A percentile compares a stretch with the other conserved stretches of the same genome.
These are phyloP conservation scores for Falco concolor DNA, from an alignment of 2,797 vertebrate species.

Conservation along the genomic window DNA sequence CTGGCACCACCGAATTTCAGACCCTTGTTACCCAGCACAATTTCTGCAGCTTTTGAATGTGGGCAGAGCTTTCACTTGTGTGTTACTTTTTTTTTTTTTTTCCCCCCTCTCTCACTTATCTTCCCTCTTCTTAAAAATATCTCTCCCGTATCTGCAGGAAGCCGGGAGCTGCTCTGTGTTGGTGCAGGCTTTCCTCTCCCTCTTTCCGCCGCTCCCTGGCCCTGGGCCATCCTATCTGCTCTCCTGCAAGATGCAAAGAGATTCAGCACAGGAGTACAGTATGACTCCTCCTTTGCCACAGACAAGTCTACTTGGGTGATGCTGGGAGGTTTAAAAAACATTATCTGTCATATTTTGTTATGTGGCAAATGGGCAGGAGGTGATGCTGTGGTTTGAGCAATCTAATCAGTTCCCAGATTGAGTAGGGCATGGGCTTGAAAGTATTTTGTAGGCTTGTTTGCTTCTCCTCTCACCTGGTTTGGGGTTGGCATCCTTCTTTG, in stretches of 20 bases:
- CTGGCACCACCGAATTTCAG: rapidly evolving
- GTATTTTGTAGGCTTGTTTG: neutral
- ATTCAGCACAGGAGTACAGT: rapidly evolving
- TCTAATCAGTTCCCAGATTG: neutral
- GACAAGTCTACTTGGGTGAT: neutral
- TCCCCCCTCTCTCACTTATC: neutral
- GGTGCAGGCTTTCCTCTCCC: neutral
- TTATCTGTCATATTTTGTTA: neutral
- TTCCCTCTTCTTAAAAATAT: neutral
- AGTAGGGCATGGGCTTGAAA: neutral
- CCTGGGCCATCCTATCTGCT: neutral
- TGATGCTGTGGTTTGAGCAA: neutral
- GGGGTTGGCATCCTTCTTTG: neutral
- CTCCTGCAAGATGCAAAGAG: neutral
- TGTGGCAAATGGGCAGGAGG: neutral
- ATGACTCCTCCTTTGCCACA: neutral
- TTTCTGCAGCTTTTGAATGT: neutral
- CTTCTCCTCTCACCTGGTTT: neutral
- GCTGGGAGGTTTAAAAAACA: neutral
- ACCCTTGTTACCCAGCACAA: neutral
- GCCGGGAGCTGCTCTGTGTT: neutral
- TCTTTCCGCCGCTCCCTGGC: neutral
- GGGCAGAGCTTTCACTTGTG: neutral
- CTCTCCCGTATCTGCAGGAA: neutral
- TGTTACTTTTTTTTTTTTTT: no score